Conservation (phyloP, 2,888 invertebrate genomes). For the Zaprionus bogoriensis region DNA sequence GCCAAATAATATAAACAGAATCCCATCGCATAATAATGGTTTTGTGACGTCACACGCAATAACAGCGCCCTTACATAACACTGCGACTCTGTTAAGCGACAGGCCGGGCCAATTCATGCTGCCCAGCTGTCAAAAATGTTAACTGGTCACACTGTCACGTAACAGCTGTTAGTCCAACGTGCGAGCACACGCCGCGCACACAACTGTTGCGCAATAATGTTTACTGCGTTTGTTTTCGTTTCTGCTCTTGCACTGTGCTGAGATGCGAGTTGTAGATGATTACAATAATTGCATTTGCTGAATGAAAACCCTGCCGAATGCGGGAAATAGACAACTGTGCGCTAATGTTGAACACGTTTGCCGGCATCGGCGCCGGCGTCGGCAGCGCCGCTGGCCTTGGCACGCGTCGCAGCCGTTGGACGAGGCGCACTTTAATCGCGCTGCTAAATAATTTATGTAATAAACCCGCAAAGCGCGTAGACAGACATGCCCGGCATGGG, state of each 20-base stretch:
- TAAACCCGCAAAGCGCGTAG: slow-evolving; percentile 32
- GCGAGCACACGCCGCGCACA: slow-evolving; percentile 23
- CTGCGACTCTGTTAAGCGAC: not conserved
- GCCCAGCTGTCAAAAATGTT: not conserved
- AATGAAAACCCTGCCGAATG: slow-evolving; percentile 38
- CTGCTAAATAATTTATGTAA: slow-evolving; percentile 76
- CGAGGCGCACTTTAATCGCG: slow-evolving; percentile 40
- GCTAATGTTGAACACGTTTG: slow-evolving; percentile 48
- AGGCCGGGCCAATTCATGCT: too few species aligned
- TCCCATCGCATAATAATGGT: too few species aligned
- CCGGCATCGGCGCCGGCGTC: slow-evolving; percentile 10
- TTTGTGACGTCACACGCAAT: slow-evolving; percentile 36
- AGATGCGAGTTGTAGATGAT: slow-evolving; percentile 15
- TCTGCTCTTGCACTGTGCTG: not conserved
- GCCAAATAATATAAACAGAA: too few species aligned
- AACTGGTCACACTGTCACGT: slow-evolving; percentile 40
- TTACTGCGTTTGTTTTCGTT: slow-evolving; percentile 22
- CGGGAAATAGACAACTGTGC: slow-evolving; percentile 12
- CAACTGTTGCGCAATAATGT: slow-evolving; percentile 57
- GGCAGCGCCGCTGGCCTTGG: slow-evolving; percentile 30
- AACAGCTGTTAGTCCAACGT: slow-evolving; percentile 50
- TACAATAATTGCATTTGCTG: slow-evolving; percentile 35
- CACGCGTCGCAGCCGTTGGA: slow-evolving; percentile 33
- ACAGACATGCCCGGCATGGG: slow-evolving; percentile 26
- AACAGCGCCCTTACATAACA: slow-evolving; percentile 1